Base-by-base conservation (phyloP, 2,797 vertebrate species). In the Pipistrellus kuhlii region DNA sequence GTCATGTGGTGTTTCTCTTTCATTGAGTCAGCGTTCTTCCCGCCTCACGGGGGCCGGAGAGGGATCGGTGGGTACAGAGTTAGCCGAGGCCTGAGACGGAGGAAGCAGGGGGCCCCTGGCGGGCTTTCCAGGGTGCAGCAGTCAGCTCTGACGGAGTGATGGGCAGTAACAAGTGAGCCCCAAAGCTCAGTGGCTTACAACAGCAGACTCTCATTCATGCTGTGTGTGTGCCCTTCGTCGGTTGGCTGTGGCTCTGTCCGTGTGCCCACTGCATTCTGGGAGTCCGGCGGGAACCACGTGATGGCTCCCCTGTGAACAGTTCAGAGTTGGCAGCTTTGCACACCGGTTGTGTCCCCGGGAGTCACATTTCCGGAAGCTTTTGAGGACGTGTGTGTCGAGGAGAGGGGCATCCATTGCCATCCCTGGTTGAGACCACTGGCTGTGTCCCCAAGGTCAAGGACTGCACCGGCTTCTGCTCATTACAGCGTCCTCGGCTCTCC, bases 141-240 rank as follows among this genome's bases (percentile, higher is more conserved):
- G 30, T 62, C 53, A 35, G 68, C 44, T n/a, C 55, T 0, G 0
- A 48, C 77, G 20, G 15, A 0, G 8, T 15, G 10, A 35, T 21
- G 23, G 23, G 10, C 35, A 1, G 38, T 32, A 35, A 83, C 64
- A 23, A 59, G 68, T 0, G 64, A 75, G 73, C 83, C 68, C 76
- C 2, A 0, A 21, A 4, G 72, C 35, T 25, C 62, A 2, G 25
- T 25, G 57, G 23, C 41, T 75, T 30, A 0, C 23, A 3, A 2
- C 13, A 57, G 38, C n/a, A 4, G 15, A 57, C 6, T 5, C 66
- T 53, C 0, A 0, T 44, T 38, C 76, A 14, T 0, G 0, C 64
- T 14, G 0, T 8, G 48, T 20, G 17, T 18, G 0, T 1, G 3
- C 48, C 48, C 5, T 0, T n/a, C 0, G 0, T 14, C 35, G 44